phyloP scores from a whole-genome alignment of 2,888 invertebrate species.

The Dastarcus helophoroides region DNA sequence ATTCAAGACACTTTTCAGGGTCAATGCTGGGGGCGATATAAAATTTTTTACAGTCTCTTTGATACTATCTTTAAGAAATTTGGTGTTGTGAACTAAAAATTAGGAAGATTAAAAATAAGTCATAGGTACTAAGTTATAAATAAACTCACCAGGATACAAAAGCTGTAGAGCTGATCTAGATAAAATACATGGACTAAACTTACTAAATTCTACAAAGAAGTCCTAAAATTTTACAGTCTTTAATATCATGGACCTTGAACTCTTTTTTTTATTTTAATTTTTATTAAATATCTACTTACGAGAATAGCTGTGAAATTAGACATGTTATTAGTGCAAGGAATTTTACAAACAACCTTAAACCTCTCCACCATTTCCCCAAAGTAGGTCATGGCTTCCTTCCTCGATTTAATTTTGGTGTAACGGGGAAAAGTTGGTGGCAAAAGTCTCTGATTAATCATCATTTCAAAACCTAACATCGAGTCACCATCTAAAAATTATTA shows the following conservation, averaged over 20 bases:
- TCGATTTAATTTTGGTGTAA: slow-evolving; percentile 81
- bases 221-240: slow-evolving; percentile 47
- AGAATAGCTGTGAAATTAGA: too few species aligned
- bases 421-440: slow-evolving; percentile 98
- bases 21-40: slow-evolving; percentile 81
- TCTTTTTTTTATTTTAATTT: background rate
- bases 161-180: slow-evolving; percentile 83
- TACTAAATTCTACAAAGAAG: slow-evolving; percentile 88
- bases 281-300: too few species aligned
- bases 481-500: slow-evolving; percentile 7
- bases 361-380: slow-evolving; percentile 73
- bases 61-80: slow-evolving; percentile 53
- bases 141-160: slow-evolving; percentile 50
- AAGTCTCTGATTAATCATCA: slow-evolving; percentile 87
- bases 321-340: slow-evolving; percentile 64
- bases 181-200: slow-evolving; percentile 76
- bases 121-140: background rate
- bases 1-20: slow-evolving; percentile 56
- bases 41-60: slow-evolving; percentile 78
- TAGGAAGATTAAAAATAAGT: slow-evolving; percentile 10
- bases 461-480: slow-evolving; percentile 66
- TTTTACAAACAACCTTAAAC: slow-evolving; percentile 70
- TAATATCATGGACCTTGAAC: background rate
- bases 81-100: slow-evolving; percentile 25
- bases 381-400: slow-evolving; percentile 67